Base-by-base conservation (phyloP, 1,140 invertebrate genomes). In the Nasonia longicornis region DNA sequence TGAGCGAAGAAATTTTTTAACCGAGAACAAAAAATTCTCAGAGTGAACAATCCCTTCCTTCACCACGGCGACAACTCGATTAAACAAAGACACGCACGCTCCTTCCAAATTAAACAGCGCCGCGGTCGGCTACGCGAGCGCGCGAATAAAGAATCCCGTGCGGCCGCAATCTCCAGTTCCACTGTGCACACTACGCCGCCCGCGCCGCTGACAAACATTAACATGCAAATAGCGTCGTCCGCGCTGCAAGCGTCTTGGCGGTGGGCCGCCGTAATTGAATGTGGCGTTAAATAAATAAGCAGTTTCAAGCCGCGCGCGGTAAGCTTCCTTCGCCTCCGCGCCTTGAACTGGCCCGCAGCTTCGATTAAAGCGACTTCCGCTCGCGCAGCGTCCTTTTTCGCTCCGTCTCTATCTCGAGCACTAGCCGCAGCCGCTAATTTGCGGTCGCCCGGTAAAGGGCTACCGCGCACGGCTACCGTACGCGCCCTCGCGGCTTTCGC, bases 281-380 rank as follows among this genome's bases (percentile, higher is more conserved):
- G 88, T 85, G 87, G 85, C 87, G 87, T 75, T 88, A 87, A 88
- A 89, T 89, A 88, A 89, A 88, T 89, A 89, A 89, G 88, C 87
- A 87, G 88, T 89, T 87, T 88, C 86, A 83, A 81, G 22, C 31
- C 73, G 81, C 78, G 76, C 74, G 82, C 48, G 8, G 82, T 64
- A 82, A 26, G 42, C 42, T 22, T 14, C 4, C 22, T 26, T 67
- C 26, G 66, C 26, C 26, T 12, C 22, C 66, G 20, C 31, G 31
- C 31, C 26, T 69, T 69, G 66, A 35, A 69, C 52, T 7, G 52
- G 52, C 52, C 52, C 20, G 16, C 63, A 26, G 31, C 11, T 81
- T 85, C 83, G 77, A 83, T 86, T 78, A 82, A 78, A 42, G 52
- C 22, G 22, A 58, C 52, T 38, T 26, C 45, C 69, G 31, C 16